These are phyloP conservation scores for Zeus faber DNA, from an alignment of 2,113 vertebrate genomes.

Conservation along the genomic window DNA sequence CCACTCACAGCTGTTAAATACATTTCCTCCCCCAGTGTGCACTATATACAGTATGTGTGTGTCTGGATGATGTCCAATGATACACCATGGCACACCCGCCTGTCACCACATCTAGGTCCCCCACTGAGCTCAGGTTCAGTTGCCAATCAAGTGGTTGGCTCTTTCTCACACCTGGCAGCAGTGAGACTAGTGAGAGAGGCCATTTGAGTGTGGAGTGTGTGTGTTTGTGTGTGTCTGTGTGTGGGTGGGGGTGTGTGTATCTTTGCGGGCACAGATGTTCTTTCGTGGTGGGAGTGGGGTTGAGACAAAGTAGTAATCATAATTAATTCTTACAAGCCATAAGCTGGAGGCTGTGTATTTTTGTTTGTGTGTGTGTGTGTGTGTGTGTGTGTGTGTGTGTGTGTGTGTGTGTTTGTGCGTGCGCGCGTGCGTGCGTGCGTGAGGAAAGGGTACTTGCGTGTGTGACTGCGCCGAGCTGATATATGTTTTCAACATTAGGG, in stretches of 20 bases:
- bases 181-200: constrained; percentile 16
- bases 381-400: constrained; percentile 6
- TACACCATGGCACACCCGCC: constrained; percentile 62
- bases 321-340: no score
- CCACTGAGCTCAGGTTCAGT: constrained; percentile 42
- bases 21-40: constrained; percentile 60
- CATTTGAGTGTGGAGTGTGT: constrained; percentile 8
- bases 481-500: neutral
- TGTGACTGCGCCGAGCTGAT: neutral
- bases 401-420: neutral
- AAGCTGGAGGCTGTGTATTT: constrained; percentile 8
- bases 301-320: no score
- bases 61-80: constrained; percentile 56
- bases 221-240: no score
- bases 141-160: no score
- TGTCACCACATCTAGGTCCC: constrained; percentile 55
- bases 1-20: constrained; percentile 62
- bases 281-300: no score
- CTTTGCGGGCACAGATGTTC: no score
- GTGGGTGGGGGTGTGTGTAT: no score
- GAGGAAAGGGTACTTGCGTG: neutral
- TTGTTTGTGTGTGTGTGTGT: constrained; percentile 12
- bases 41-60: constrained; percentile 28
- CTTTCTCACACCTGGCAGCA: constrained; percentile 18
- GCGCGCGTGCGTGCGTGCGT: neutral